phyloP scores from a whole-genome alignment of 2,113 vertebrate genomes.

The Gyps fulvus region DNA sequence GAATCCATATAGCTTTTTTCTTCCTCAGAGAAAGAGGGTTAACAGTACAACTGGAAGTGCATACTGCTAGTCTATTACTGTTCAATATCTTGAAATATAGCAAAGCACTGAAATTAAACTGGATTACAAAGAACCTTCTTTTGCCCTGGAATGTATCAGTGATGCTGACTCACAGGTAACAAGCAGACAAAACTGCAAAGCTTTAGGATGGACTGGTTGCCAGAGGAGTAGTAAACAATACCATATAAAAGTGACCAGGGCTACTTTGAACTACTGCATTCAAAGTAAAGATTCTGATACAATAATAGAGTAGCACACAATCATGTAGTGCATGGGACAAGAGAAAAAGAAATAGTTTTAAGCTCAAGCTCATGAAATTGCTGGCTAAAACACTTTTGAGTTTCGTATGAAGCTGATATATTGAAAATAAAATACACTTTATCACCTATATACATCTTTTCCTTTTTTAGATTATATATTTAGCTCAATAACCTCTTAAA shows the following conservation, averaged over 20 bases:
- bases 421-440: neutral
- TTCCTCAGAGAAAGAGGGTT: neutral
- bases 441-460: neutral
- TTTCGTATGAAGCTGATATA: neutral
- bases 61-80: neutral
- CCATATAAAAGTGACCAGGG: neutral
- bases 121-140: neutral
- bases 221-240: neutral
- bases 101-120: neutral
- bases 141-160: neutral
- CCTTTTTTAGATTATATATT: neutral
- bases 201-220: neutral
- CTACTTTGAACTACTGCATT: neutral
- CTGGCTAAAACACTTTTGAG: neutral
- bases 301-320: neutral
- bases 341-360: neutral
- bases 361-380: neutral
- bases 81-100: neutral
- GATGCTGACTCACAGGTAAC: neutral
- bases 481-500: neutral
- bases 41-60: neutral
- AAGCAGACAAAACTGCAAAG: neutral
- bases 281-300: neutral
- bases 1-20: neutral
- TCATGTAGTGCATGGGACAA: neutral